Conservation (phyloP, 2,888 invertebrate genomes). For the Entomobrya multifasciata region DNA sequence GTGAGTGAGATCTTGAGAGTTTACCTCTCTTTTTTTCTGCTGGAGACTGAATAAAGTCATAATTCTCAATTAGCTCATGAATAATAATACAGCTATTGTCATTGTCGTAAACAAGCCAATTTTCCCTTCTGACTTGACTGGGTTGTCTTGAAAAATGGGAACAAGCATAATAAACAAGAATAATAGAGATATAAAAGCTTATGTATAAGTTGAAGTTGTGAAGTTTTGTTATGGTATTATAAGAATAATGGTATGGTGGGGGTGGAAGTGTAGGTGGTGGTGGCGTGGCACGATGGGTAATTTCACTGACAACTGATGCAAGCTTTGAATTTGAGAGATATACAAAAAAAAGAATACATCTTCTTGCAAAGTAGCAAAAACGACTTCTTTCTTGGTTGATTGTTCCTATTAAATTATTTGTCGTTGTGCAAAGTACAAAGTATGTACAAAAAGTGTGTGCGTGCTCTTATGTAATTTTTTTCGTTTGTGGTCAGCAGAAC, state of each 20-base stretch:
- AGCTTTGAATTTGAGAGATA: no score
- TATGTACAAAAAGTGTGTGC: no score
- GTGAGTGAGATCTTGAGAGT: neutral
- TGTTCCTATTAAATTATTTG: constrained; percentile 36
- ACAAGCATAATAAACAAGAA: neutral
- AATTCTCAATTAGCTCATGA: constrained; percentile 55
- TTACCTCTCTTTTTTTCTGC: no score
- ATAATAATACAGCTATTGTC: constrained; percentile 51
- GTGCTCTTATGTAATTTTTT: constrained; percentile 9
- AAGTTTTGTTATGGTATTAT: neutral
- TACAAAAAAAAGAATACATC: neutral
- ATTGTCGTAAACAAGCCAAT: constrained; percentile 57
- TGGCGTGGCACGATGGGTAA: neutral
- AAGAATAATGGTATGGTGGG: neutral
- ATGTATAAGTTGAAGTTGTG: neutral
- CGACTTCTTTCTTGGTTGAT: neutral
- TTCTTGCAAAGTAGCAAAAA: neutral
- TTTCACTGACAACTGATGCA: neutral
- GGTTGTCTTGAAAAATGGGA: neutral
- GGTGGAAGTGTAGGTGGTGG: neutral
- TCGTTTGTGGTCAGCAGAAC: neutral
- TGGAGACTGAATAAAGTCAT: constrained; percentile 53
- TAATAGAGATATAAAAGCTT: neutral
- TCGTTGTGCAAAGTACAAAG: neutral
- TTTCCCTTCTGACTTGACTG: neutral